Evolutionary conservation across 2,888 invertebrate species (phyloP), one percentile per base, ranked within the genome.

Genomic region (Morpho achilles): DNA sequence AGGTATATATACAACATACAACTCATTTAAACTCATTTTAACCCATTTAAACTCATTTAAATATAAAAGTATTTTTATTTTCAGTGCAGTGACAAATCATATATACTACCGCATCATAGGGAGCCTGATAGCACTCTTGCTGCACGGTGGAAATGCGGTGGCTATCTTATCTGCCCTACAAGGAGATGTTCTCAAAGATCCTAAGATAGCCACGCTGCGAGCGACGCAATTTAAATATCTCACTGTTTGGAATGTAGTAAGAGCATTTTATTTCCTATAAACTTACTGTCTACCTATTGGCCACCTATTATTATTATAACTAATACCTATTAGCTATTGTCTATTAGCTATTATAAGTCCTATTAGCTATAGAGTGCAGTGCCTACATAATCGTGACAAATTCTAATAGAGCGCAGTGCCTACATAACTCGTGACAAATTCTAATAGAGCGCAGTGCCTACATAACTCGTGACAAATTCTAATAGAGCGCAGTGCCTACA

Each of bases 201-300:
- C 67, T 0, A 58, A 70, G 0, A 65, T 83, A 0, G 62, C 59
- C 3, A 63, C 53, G 0, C 74, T 82, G 64, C 60, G 66, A 0
- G 72, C 69, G 0, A 58, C 79, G 52, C 75, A 79, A 41, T 63
- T 59, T 42, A 62, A 68, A 1, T 84, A 71, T 44, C 49, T 82
- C 0, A 83, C 83, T 7, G 74, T 78, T 1, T 83, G 83, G 84
- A 83, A 78, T 58, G 67, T 83, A 61, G 82, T 82, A 59, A 73
- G 79, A 72, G 10, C 40, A 23, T 50, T 8, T 39, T 7, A 5
- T 32, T 32, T 32, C 32, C 32, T 32, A 32, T 32, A 3, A 32
- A 32, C 16, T 16, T 16, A 16, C 5, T 32, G 32, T 32, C 32
- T 9, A 7, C 39, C 42, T 9, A 50, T 8, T 9, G n/a, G 8